phyloP scores from a whole-genome alignment of 2,113 vertebrate species.

The Bombycilla garrulus region DNA sequence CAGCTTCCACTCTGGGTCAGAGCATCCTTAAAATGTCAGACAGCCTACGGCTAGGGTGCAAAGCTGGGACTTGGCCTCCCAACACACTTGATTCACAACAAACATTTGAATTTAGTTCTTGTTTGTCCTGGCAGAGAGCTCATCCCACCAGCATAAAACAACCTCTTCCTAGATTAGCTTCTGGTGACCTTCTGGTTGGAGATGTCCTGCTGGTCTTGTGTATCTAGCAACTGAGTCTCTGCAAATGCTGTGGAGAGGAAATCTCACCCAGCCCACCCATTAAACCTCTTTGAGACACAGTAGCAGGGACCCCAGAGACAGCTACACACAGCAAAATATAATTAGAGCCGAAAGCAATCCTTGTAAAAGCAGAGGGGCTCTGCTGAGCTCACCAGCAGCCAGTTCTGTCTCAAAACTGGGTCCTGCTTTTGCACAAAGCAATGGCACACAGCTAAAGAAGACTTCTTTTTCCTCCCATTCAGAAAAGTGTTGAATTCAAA shows the following conservation, averaged over 20 bases:
- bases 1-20: neutral
- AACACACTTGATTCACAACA: neutral
- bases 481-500: neutral
- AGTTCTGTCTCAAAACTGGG: neutral
- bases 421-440: neutral
- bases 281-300: neutral
- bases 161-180: neutral
- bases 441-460: neutral
- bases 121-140: neutral
- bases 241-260: neutral
- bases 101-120: neutral
- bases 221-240: neutral
- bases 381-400: neutral
- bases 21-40: neutral
- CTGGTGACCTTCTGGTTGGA: neutral
- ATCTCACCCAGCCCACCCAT: neutral
- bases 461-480: neutral
- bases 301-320: neutral
- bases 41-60: neutral
- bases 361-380: neutral
- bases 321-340: accelerated
- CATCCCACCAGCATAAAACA: neutral
- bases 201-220: neutral
- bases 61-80: neutral
- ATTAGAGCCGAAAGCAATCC: neutral